Conservation (phyloP, 2,797 vertebrate genomes). For the Sitta carolinensis region DNA sequence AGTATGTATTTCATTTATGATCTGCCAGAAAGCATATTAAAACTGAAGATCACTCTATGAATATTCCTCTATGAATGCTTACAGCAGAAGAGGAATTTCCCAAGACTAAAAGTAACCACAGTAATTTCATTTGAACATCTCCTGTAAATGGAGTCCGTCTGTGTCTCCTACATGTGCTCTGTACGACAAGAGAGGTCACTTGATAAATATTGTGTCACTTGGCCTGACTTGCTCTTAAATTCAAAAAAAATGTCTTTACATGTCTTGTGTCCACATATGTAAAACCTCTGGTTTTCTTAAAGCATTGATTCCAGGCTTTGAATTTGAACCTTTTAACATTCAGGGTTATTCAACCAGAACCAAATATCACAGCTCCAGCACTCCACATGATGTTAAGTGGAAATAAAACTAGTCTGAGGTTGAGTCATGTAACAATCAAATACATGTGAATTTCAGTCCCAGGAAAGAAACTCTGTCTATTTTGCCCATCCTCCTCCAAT, state of each 20-base stretch:
- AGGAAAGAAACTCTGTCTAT: constrained; percentile 19
- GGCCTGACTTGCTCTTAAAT: neutral
- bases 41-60: constrained; percentile 51
- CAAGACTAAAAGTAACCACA: constrained; percentile 41
- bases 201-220: neutral
- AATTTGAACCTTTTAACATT: constrained; percentile 4
- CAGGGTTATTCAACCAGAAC: neutral
- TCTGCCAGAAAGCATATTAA: constrained; percentile 69
- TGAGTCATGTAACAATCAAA: neutral
- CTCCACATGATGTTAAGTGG: neutral
- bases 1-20: constrained; percentile 64
- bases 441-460: constrained; percentile 3
- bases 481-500: constrained; percentile 27
- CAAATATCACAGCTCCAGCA: neutral
- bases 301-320: neutral
- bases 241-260: neutral
- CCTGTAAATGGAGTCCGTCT: neutral
- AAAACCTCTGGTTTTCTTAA: constrained; percentile 1
- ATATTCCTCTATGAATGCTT: constrained; percentile 44
- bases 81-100: constrained; percentile 41
- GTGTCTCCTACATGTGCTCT: neutral
- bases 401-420: constrained; percentile 21
- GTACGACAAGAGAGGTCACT: neutral
- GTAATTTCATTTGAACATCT: constrained; percentile 27
- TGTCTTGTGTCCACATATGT: neutral